Conservation (phyloP, 2,888 invertebrate genomes). For the Zygogramma bicolorata region DNA sequence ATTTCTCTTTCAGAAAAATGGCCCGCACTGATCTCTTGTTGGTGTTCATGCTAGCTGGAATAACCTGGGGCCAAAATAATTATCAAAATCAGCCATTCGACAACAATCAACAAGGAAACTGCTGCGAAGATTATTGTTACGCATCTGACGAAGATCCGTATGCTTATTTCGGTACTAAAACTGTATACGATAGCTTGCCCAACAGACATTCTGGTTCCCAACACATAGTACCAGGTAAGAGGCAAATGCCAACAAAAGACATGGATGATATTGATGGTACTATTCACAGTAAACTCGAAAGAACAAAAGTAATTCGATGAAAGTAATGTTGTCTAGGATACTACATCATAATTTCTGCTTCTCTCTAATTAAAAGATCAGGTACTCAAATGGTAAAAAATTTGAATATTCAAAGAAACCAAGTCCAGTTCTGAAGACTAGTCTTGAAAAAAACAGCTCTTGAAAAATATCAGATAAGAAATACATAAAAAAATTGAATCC, state of each 20-base stretch:
- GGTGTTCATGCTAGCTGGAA: slow-evolving; percentile 9
- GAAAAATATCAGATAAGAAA: too few species aligned
- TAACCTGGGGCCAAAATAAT: slow-evolving; percentile 22
- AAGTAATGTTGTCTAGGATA: too few species aligned
- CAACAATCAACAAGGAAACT: slow-evolving; percentile 54
- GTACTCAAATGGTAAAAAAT: too few species aligned
- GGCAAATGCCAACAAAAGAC: background rate
- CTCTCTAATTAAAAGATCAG: too few species aligned
- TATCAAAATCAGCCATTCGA: slow-evolving; percentile 29
- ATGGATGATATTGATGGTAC: too few species aligned
- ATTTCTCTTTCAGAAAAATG: slow-evolving; percentile 29
- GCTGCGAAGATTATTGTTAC: slow-evolving; percentile 73
- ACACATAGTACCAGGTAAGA: slow-evolving; percentile 73
- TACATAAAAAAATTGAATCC: too few species aligned
- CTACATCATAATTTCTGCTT: too few species aligned
- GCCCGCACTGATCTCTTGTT: background rate
- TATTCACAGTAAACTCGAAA: too few species aligned
- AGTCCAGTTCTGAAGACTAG: too few species aligned
- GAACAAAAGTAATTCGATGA: too few species aligned
- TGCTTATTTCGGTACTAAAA: slow-evolving; percentile 79
- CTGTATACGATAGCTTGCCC: slow-evolving; percentile 73
- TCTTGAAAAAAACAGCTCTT: too few species aligned
- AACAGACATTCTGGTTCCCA: slow-evolving; percentile 72
- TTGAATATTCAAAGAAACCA: too few species aligned
- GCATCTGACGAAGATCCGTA: slow-evolving; percentile 74